Evolutionary conservation across 2,797 vertebrate genomes (phyloP).

Genomic region (Petrocephalus schoutedeni): DNA sequence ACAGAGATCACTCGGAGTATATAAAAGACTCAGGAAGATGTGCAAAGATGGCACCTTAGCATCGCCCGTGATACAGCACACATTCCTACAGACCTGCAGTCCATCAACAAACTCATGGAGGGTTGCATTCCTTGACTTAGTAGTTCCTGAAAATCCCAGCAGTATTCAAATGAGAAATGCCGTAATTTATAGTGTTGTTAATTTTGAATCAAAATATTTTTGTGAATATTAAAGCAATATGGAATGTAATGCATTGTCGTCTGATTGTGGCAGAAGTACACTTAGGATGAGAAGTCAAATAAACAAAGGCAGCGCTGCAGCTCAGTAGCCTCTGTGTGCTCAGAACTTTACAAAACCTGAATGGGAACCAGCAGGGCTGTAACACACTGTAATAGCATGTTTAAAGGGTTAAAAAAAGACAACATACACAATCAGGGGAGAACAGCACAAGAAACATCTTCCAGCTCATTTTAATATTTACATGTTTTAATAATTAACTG

Average conservation of each 20-base stretch:
- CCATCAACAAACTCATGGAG: neutral
- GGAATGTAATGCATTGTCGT: neutral
- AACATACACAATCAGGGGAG: neutral
- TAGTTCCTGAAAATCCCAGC: neutral
- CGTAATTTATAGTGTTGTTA: neutral
- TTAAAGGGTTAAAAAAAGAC: neutral
- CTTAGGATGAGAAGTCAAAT: neutral
- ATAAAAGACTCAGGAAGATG: neutral
- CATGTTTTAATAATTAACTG: conserved; percentile 63
- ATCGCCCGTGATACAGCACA: neutral
- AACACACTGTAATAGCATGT: neutral
- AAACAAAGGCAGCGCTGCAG: neutral
- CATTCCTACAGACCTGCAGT: neutral
- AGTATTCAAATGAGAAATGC: neutral
- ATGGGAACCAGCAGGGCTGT: neutral
- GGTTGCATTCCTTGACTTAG: neutral
- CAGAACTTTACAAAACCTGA: neutral
- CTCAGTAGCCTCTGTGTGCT: neutral
- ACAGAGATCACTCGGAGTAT: neutral
- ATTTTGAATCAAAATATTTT: neutral
- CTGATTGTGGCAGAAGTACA: neutral
- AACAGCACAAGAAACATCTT: conserved; percentile 9
- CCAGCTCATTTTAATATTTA: conserved; percentile 59
- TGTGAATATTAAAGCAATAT: neutral
- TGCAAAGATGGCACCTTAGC: neutral